These are phyloP conservation scores for Brachycybe producta DNA, from an alignment of 2,888 invertebrate genomes.

Conservation along the genomic window DNA sequence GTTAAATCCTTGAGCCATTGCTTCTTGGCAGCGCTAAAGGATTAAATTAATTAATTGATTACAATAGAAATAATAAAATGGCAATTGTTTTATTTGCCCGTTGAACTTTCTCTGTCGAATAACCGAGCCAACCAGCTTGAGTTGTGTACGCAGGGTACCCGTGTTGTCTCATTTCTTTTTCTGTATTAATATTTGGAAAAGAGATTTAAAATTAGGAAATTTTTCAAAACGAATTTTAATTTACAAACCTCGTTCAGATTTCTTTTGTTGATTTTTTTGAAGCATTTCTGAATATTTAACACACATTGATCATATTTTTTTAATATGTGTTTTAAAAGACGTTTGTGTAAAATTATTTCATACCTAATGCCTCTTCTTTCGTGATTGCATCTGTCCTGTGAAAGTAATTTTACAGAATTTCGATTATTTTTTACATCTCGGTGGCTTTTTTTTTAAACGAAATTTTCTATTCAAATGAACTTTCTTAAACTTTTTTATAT, in stretches of 20 bases:
- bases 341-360: slow-evolving; percentile 13
- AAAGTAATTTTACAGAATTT: slow-evolving; percentile 19
- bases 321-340: slow-evolving; percentile 4
- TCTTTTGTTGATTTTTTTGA: slow-evolving; percentile 44
- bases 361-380: slow-evolving; percentile 59
- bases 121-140: slow-evolving; percentile 74
- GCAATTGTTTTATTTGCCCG: slow-evolving; percentile 29
- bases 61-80: slow-evolving; percentile 11
- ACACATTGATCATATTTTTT: not conserved
- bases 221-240: not conserved
- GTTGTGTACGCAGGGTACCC: slow-evolving; percentile 84
- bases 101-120: slow-evolving; percentile 59
- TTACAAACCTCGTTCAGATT: slow-evolving; percentile 38
- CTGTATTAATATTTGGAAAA: no score
- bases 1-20: slow-evolving; percentile 58
- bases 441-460: no score
- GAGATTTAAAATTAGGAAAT: no score
- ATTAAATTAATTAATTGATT: slow-evolving; percentile 1
- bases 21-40: slow-evolving; percentile 51
- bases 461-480: no score
- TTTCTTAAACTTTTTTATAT: no score
- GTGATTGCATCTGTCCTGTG: slow-evolving; percentile 69
- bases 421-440: no score
- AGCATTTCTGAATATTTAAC: slow-evolving; percentile 41
- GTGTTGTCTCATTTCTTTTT: slow-evolving; percentile 45